These are phyloP conservation scores for Drosophila affinis DNA, from an alignment of 2,888 invertebrate genomes.

Conservation along the genomic window DNA sequence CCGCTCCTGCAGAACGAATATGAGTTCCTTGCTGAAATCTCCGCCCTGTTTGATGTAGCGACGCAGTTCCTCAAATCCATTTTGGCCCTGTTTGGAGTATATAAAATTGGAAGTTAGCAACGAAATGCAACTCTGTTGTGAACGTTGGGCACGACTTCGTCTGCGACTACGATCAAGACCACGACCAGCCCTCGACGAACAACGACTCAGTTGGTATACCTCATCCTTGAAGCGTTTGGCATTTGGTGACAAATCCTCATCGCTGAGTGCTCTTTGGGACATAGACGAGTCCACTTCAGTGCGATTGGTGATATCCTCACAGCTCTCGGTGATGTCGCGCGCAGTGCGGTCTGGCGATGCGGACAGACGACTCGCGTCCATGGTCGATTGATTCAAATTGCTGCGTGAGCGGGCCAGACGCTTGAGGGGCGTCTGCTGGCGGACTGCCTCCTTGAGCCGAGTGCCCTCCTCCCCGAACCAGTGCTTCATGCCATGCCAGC, in stretches of 20 bases:
- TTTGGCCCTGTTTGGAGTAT: slow-evolving; percentile 90
- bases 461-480: slow-evolving; percentile 83
- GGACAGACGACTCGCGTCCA: slow-evolving; percentile 49
- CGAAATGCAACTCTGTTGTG: neutral
- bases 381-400: slow-evolving; percentile 67
- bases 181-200: slow-evolving; percentile 6
- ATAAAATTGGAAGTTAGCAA: neutral
- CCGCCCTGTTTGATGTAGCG: slow-evolving; percentile 97
- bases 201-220: slow-evolving; percentile 58
- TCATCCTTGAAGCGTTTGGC: slow-evolving; percentile 76
- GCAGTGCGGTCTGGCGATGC: slow-evolving; percentile 55
- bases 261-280: slow-evolving; percentile 61
- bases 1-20: slow-evolving; percentile 96
- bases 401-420: slow-evolving; percentile 76
- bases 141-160: neutral
- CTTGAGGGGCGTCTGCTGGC: slow-evolving; percentile 82
- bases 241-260: slow-evolving; percentile 76
- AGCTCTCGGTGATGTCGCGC: slow-evolving; percentile 57
- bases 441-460: slow-evolving; percentile 82
- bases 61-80: slow-evolving; percentile 96
- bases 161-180: neutral
- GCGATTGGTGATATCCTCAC: slow-evolving; percentile 70
- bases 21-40: slow-evolving; percentile 96
- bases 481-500: slow-evolving; percentile 83
- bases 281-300: slow-evolving; percentile 68